Evolutionary conservation across 92 coral and sea anemone species (phyloP).

Genomic region (Micromussa lordhowensis): DNA sequence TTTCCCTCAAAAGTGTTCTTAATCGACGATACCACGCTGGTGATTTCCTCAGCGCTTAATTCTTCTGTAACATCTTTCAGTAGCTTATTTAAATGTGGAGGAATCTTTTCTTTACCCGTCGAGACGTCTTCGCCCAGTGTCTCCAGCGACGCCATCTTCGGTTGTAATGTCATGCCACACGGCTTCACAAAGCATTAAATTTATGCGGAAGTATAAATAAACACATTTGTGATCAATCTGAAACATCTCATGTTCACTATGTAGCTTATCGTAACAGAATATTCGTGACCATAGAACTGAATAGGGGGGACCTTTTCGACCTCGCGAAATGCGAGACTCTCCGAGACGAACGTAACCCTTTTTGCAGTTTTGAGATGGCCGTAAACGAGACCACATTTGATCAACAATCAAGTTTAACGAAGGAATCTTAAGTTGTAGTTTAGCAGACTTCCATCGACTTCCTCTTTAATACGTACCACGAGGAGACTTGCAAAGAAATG

Average conservation of each 20-base stretch:
- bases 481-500: too few relatives aligned
- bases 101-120: not conserved
- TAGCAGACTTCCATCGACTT: too few relatives aligned
- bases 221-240: not conserved
- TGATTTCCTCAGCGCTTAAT: slow-evolving; percentile 3
- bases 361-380: not conserved
- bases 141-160: slow-evolving; percentile 12
- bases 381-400: not conserved
- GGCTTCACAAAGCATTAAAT: slow-evolving; percentile 6
- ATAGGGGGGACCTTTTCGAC: not conserved
- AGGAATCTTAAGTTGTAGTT: too few relatives aligned
- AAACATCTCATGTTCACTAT: not conserved
- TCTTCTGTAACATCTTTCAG: not conserved
- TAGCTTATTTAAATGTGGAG: slow-evolving; percentile 1
- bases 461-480: too few relatives aligned
- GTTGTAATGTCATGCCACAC: not conserved
- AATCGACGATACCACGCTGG: not conserved
- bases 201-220: slow-evolving; percentile 1
- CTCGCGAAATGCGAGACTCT: not conserved
- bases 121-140: too few relatives aligned
- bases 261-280: not conserved
- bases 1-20: slow-evolving; percentile 11
- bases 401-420: not conserved
- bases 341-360: not conserved
- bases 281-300: not conserved